Evolutionary conservation across 2,113 vertebrate genomes (phyloP), one percentile per base, ranked within the genome.

Genomic region (Microcebus griseorufus): DNA sequence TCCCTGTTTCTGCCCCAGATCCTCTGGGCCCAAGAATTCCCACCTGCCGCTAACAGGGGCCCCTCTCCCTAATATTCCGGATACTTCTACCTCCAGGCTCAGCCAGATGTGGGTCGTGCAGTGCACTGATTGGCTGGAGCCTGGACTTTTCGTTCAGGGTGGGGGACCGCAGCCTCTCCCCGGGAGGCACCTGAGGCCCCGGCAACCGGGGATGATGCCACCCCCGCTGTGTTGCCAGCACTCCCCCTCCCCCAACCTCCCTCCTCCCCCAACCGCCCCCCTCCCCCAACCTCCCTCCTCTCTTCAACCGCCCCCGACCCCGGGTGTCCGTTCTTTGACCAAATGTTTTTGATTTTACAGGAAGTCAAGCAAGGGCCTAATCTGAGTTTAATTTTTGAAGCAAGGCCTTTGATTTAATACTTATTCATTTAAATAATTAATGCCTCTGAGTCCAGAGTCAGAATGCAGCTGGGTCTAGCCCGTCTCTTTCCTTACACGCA

Each of bases 351-450:
- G 93, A 97, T 97, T 95, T 62, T 60, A 72, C 82, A 96, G 96
- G 96, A 98, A 97, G 92, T 58, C 51, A 60, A 92, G 91, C 89
- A 97, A 97, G 94, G 95, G 95, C 94, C 97, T 97, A 81, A 97
- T 97, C 97, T 95, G 97, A 95, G 94, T 93, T 96, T 97, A 94
- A 94, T 98, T 96, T 96, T 45, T 95, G 96, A 97, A 95, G 97
- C 90, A 37, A 97, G 95, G 83, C 88, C 96, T 98, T 98, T 98
- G 97, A 97, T 95, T 96, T 51, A 64, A 95, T 96, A 64, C 96
- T 94, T 90, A 95, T 89, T 98, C 97, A 97, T 97, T 95, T 98
- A 55, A 97, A 88, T 98, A 98, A 98, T 97, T 95, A 97, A 97
- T 98, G 95, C 97, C 95, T 97, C 93, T 0, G 55, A 84, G 96